Conservation (phyloP, 2,113 vertebrate species). For the Nothoprocta pentlandii region DNA sequence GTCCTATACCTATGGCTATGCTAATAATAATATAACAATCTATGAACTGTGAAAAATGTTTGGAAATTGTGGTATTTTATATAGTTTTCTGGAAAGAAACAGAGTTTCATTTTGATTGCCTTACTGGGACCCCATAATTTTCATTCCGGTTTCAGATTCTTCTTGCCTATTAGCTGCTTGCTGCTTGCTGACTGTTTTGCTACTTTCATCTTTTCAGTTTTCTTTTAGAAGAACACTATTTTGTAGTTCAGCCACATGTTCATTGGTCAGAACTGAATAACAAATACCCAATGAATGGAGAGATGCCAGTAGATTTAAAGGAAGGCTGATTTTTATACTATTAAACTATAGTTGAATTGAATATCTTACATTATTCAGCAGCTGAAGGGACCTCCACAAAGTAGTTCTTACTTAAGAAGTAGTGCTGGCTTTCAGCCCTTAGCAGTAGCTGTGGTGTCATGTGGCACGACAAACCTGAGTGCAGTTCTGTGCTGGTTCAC, state of each 20-base stretch:
- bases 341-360: neutral
- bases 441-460: neutral
- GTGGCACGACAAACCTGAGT: neutral
- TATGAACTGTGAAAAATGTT: neutral
- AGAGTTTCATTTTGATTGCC: fast-evolving
- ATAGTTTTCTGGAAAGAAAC: neutral
- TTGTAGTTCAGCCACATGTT: neutral
- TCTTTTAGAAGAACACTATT: neutral
- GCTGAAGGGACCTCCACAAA: neutral
- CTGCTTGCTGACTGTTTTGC: neutral
- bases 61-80: neutral
- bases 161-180: neutral
- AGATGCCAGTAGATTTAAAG: neutral
- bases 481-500: neutral
- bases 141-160: neutral
- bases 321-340: neutral
- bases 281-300: neutral
- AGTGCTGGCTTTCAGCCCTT: neutral
- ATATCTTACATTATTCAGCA: neutral
- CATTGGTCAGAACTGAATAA: neutral
- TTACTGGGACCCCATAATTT: neutral
- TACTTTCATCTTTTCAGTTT: neutral
- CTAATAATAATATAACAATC: neutral
- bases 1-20: neutral
- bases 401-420: neutral